Percentiles rank a stretch among this genome's conserved stretches.
Evolutionary conservation across 2,113 vertebrate species (phyloP).

Genomic region (Erinaceus europaeus): DNA sequence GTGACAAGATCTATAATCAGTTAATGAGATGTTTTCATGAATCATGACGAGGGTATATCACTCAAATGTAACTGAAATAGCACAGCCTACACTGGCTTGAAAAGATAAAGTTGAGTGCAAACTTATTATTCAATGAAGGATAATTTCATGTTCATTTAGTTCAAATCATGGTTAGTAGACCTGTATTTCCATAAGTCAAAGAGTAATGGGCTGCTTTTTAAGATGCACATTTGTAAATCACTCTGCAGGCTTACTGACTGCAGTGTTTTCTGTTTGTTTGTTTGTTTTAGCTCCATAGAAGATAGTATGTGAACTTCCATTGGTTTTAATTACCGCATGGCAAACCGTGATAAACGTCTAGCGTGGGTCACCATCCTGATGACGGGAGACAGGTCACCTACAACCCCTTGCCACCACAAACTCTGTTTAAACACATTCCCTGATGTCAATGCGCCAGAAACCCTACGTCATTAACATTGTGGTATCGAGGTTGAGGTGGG

Average conservation of each 20-base stretch:
- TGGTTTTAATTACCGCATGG: not conserved
- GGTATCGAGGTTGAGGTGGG: not conserved
- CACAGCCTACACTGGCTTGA: constrained; percentile 29
- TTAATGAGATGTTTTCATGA: constrained; percentile 73
- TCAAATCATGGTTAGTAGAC: constrained; percentile 27
- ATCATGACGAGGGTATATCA: constrained; percentile 59
- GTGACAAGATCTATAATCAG: constrained; percentile 61
- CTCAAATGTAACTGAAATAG: constrained; percentile 56
- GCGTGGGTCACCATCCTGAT: not conserved
- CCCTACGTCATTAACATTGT: not conserved
- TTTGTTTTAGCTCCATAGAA: no score
- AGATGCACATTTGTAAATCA: constrained; percentile 32
- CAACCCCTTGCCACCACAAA: not conserved
- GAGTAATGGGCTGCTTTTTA: constrained; percentile 35
- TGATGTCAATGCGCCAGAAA: not conserved
- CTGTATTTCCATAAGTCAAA: constrained; percentile 47
- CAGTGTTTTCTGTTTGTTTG: no score
- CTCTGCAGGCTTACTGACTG: not conserved
- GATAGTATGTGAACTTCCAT: not conserved
- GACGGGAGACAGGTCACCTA: not conserved
- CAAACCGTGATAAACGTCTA: not conserved
- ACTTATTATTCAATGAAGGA: constrained; percentile 52
- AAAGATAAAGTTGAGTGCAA: constrained; percentile 67
- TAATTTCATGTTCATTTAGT: constrained; percentile 1
- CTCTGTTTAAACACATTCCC: not conserved